Evolutionary conservation across 2,113 vertebrate genomes (phyloP), one percentile per base, ranked within the genome.

Genomic region (Rhabdomys dilectus): DNA sequence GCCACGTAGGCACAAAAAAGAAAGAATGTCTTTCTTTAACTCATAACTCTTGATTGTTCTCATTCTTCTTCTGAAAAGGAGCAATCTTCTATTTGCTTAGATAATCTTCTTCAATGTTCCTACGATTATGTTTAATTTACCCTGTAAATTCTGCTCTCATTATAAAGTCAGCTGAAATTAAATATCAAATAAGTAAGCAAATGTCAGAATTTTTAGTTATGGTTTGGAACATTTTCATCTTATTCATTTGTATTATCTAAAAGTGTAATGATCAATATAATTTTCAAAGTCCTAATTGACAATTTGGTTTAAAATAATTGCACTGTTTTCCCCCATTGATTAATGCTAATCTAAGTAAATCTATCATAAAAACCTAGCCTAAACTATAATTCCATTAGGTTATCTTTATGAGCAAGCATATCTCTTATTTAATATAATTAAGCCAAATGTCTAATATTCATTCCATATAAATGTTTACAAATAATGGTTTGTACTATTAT

Each of bases 71-170:
- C 58, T 92, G 64, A 94, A 96, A 90, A 92, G 84, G 19, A 91
- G 15, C 21, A 92, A 42, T 77, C 31, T 4, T 4, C 26, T 76
- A 76, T 81, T 95, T 90, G 26, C 60, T 92, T 93, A 88, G 85
- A 91, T 95, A 92, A 72, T 53, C 48, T 7, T 76, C 56, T 96
- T 72, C 48, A 88, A 7, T 89, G 48, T 1, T 16, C 8, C 53
- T 39, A 11, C 70, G 64, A 96, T 96, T 97, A 88, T n/a, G 73
- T 85, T 93, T 95, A 93, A 96, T 96, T 95, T 95, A 62, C 22
- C 81, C 26, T 66, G 80, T 95, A 91, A 96, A 64, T 64, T 56
- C 64, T 66, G 29, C 7, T 72, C 91, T 62, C n/a, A 8, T 82
- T 73, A 76, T 53, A 95, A 96, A 88, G 62, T 26, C 94, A 89